Evolutionary conservation across 2,888 invertebrate species (phyloP), one percentile per base, ranked within the genome.

Genomic region (Lasioglossum leucozonium): DNA sequence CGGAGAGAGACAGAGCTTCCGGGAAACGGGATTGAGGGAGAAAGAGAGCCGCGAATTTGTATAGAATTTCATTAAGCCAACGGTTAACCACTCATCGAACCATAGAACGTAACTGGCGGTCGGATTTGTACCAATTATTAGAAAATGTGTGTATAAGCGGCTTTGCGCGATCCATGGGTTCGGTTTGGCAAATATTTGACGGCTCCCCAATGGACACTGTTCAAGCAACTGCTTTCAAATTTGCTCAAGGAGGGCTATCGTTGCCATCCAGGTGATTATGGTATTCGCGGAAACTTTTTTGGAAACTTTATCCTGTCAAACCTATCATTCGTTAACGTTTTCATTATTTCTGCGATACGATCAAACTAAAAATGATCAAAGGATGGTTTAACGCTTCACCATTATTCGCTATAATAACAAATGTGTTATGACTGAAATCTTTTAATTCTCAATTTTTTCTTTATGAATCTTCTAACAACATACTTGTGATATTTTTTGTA

Each of bases 1-100:
- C 42, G 26, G 44, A 42, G 44, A 5, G 22, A 34, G 75, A 42
- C 26, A 42, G 44, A n/a, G 87, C 81, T 82, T 82, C 37, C 65
- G 67, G 22, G 34, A 67, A 67, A 22, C 22, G 11, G 34, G 22
- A 67, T 37, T 18, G 74, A 44, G 62, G 11, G 42, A 67, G 88
- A 85, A 82, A 86, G 88, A 86, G 84, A 67, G 62, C 75, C 85
- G 82, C 79, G 88, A 79, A 82, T 79, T 88, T 87, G 89, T 86
- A 88, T 90, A 88, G 90, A 91, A 91, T 91, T 91, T 91, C 89
- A 91, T 91, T 91, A 90, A 91, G 88, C 87, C 90, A 87, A 90
- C 89, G 91, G 91, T 91, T 91, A 91, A 87, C 91, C 91, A 90
- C 91, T 90, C 87, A 86, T 88, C 89, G 91, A 88, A 86, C 91